Base-by-base conservation (phyloP, 2,888 invertebrate species). In the Elysia crispata region DNA sequence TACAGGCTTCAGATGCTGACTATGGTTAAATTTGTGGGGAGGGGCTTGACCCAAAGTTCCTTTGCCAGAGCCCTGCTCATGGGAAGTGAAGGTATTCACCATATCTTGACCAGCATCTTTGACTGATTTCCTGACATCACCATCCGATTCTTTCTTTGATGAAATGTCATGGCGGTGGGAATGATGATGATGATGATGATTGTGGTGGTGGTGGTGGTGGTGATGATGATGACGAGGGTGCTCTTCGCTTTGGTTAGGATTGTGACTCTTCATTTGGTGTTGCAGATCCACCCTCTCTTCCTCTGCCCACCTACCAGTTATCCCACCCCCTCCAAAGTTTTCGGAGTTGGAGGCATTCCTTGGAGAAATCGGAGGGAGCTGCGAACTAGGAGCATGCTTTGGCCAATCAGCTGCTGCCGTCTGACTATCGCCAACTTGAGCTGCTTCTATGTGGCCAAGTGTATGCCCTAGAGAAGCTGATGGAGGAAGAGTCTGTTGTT, bases 181-280 rank as follows among this genome's bases (percentile, higher is more conserved):
- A n/a, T 70, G 70, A 50, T 78, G 49, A 8, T 75, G 50, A 67
- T 73, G 79, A 20, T 79, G 66, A 67, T 73, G 79, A 20, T 79
- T 50, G 25, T 78, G 66, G n/a, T 78, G 70, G 1, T 69, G 77
- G 15, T 20, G 75, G 31, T 49, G 23, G 15, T 76, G 76, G 41
- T 41, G 76, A 66, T 41, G 76, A 18, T 62, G 75, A 62, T 33
- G 66, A 66, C 64, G 76, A 11, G 8, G 64, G 30, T 76, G 62
- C n/a, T 75, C 54, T 8, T 54, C 15, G 33, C 54, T 23, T 23
- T 49, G 67, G 64, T 73, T 18, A 41, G 41, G 5, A 3, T 41
- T 41, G 11, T 6, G 41, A 60, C 23, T 6, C 13, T 60, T 25
- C 25, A 25, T 3, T n/a, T n/a, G 25, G 25, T 60, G 3, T 60